Conservation (phyloP, 2,797 vertebrate genomes). For the Oophaga sylvatica region DNA sequence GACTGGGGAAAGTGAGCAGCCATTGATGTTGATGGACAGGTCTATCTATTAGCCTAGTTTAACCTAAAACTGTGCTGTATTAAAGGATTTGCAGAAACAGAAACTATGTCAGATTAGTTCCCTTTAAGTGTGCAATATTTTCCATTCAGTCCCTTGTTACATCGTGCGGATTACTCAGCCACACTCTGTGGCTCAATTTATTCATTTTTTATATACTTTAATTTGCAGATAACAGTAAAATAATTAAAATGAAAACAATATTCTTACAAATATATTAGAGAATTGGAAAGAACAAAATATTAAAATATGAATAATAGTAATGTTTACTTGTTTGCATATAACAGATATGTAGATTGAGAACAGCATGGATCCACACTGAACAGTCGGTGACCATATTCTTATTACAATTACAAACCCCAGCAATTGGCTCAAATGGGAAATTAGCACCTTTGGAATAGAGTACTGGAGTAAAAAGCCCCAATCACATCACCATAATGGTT, state of each 20-base stretch:
- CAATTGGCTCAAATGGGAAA: too few species aligned
- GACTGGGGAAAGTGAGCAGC: too few species aligned
- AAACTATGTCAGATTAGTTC: background rate
- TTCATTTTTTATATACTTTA: background rate
- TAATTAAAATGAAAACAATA: constrained; percentile 1
- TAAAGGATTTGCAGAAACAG: background rate
- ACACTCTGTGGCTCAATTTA: background rate
- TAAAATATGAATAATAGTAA: background rate
- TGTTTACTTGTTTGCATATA: background rate
- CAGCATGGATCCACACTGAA: background rate
- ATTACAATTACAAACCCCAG: background rate
- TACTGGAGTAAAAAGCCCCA: too few species aligned
- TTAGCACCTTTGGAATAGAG: too few species aligned
- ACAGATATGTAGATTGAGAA: background rate
- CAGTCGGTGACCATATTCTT: background rate
- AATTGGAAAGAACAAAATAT: background rate
- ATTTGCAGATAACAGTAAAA: constrained; percentile 9
- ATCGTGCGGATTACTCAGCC: background rate
- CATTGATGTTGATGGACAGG: too few species aligned
- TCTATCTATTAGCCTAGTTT: background rate
- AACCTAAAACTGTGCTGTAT: background rate
- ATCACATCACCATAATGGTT: too few species aligned
- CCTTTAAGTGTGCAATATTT: background rate
- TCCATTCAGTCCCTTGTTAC: background rate
- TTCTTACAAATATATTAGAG: constrained; percentile 3